A percentile compares a stretch with the other conserved stretches of the same genome.
Conservation (phyloP, 2,797 vertebrate species). For the Xenopus petersii region DNA sequence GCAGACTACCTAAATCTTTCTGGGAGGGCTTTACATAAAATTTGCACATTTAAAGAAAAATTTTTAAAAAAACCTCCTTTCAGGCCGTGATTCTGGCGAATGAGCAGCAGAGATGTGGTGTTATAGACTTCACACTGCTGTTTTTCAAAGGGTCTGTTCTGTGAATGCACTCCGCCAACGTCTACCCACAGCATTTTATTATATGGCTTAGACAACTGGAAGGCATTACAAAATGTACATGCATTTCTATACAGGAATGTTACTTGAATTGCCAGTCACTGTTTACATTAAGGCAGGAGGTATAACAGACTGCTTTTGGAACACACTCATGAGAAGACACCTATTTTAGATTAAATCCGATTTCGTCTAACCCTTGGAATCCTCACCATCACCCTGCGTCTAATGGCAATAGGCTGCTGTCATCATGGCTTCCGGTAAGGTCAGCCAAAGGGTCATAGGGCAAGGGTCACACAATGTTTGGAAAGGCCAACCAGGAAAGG, state of each 20-base stretch:
- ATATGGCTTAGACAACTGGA: constrained; percentile 57
- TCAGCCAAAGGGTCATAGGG: constrained; percentile 99
- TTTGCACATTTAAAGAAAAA: constrained; percentile 63
- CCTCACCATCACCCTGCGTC: constrained; percentile 99
- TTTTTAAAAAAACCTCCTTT: constrained; percentile 66
- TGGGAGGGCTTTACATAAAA: constrained; percentile 58
- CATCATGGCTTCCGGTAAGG: constrained; percentile 99
- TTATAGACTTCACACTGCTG: constrained; percentile 71
- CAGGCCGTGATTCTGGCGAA: constrained; percentile 74
- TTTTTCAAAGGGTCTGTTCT: constrained; percentile 73
- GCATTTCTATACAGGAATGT: constrained; percentile 72
- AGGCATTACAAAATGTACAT: constrained; percentile 73
- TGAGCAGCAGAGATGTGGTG: constrained; percentile 73
- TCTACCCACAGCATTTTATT: constrained; percentile 58
- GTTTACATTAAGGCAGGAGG: constrained; percentile 81
- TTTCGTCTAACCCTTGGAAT: constrained; percentile 89
- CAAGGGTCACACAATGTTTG: constrained; percentile 99
- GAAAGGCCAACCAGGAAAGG: constrained; percentile 99
- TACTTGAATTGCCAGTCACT: constrained; percentile 78
- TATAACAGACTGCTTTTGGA: constrained; percentile 62
- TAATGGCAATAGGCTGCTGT: constrained; percentile 99
- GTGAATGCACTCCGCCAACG: constrained; percentile 74
- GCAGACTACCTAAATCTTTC: constrained; percentile 2
- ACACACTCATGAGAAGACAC: constrained; percentile 80
- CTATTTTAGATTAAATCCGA: constrained; percentile 81